A percentile compares a stretch with the other conserved stretches of the same genome.
Conservation (phyloP, 2,113 vertebrate genomes). For the Misgurnus mizolepis region DNA sequence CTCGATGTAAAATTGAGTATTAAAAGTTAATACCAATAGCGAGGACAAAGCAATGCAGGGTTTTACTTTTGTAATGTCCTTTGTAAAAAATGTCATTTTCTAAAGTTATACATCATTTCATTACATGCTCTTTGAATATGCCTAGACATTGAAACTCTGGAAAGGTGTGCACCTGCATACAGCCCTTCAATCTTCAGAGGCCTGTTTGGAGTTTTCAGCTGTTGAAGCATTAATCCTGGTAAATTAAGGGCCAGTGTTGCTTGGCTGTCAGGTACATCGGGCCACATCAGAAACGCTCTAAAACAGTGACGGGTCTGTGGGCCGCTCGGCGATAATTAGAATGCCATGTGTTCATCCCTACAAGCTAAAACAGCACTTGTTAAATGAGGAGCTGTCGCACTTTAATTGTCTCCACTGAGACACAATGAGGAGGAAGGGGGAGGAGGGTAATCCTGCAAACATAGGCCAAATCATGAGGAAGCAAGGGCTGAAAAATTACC, state of each 20-base stretch:
- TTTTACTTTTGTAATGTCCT: neutral
- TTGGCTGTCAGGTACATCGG: conserved; percentile 74
- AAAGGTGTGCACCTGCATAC: conserved; percentile 60
- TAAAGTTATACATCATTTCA: neutral
- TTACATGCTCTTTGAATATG: neutral
- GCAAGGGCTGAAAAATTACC: conserved; percentile 51
- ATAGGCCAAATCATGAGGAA: conserved; percentile 58
- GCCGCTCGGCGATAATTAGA: conserved; percentile 72
- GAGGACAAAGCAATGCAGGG: neutral
- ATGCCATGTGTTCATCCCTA: conserved; percentile 74
- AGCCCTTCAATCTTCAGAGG: conserved; percentile 68
- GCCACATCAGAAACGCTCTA: conserved; percentile 64
- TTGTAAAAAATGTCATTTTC: neutral
- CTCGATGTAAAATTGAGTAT: neutral
- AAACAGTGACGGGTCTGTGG: conserved; percentile 62
- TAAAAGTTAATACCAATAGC: neutral
- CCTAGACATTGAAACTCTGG: conserved; percentile 43
- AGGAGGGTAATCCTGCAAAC: conserved; percentile 55
- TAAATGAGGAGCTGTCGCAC: conserved; percentile 76
- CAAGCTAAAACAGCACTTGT: conserved; percentile 70
- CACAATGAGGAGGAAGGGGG: conserved; percentile 48
- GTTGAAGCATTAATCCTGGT: conserved; percentile 75
- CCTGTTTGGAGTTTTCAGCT: conserved; percentile 73
- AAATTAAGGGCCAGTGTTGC: conserved; percentile 72
- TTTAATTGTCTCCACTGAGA: conserved; percentile 76